Percentiles rank a stretch among this genome's conserved stretches.
Conservation (phyloP, 2,113 vertebrate genomes). For the Motacilla alba region DNA sequence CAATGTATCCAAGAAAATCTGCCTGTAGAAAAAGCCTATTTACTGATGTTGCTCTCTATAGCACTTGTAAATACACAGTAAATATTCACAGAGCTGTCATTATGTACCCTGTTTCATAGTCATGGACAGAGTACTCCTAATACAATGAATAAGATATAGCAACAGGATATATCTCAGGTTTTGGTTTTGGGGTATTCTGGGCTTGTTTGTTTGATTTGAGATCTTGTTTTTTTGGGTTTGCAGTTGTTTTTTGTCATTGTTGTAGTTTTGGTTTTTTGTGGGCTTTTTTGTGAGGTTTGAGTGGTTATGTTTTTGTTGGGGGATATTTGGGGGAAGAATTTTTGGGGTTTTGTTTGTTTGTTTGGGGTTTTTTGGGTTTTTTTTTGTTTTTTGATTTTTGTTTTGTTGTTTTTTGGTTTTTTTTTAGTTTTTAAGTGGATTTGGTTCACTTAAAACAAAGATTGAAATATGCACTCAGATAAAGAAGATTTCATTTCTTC, state of each 20-base stretch:
- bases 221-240: background rate
- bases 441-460: background rate
- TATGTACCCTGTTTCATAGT: rapidly evolving
- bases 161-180: background rate
- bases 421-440: background rate
- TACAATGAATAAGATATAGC: background rate
- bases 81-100: background rate
- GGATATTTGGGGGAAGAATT: background rate
- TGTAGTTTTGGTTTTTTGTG: background rate
- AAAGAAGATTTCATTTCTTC: background rate
- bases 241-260: no score
- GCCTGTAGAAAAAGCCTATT: background rate
- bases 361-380: background rate
- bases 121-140: background rate
- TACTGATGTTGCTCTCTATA: rapidly evolving
- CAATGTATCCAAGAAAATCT: background rate
- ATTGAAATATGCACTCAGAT: background rate
- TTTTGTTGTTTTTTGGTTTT: rapidly evolving
- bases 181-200: background rate
- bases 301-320: background rate
- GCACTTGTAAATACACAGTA: background rate
- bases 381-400: no score
- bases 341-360: background rate
- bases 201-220: background rate
- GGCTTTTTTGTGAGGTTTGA: background rate